Evolutionary conservation across 2,797 vertebrate species (phyloP).

Genomic region (Oreortyx pictus): DNA sequence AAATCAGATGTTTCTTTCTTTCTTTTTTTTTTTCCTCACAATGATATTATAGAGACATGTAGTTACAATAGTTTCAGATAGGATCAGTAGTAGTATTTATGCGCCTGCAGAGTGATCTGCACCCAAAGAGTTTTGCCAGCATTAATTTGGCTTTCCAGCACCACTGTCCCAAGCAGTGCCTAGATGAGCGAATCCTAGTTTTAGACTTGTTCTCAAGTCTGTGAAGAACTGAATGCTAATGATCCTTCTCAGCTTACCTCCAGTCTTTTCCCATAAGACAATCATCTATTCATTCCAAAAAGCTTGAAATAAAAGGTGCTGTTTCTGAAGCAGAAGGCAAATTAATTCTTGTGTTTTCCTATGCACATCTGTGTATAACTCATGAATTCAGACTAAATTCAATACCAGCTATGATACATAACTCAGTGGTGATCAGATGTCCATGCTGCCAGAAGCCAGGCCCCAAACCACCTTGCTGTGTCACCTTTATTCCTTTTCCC

Average conservation of each 20-base stretch:
- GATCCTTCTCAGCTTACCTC: slow-evolving; percentile 2
- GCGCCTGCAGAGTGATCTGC: neutral
- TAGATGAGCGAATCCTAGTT: neutral
- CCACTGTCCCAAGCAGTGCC: neutral
- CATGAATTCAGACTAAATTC: neutral
- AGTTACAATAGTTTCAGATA: slow-evolving; percentile 14
- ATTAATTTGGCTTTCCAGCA: neutral
- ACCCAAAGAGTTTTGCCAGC: neutral
- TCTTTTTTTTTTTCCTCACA: neutral
- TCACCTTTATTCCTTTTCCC: neutral
- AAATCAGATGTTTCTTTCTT: neutral
- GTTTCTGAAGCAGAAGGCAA: neutral
- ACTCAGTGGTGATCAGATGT: neutral
- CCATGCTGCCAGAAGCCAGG: neutral
- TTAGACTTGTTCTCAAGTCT: neutral
- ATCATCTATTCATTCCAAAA: neutral
- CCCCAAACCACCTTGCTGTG: neutral
- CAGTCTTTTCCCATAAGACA: neutral
- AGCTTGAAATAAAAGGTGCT: slow-evolving; percentile 1
- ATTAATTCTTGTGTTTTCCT: neutral
- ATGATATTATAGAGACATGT: neutral
- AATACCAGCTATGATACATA: neutral
- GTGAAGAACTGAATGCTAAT: neutral
- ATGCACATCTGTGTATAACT: neutral
- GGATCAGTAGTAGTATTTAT: neutral